A percentile compares a stretch with the other conserved stretches of the same genome.
Conservation (phyloP, 2,888 invertebrate species). For the Eupithecia exiguata region DNA sequence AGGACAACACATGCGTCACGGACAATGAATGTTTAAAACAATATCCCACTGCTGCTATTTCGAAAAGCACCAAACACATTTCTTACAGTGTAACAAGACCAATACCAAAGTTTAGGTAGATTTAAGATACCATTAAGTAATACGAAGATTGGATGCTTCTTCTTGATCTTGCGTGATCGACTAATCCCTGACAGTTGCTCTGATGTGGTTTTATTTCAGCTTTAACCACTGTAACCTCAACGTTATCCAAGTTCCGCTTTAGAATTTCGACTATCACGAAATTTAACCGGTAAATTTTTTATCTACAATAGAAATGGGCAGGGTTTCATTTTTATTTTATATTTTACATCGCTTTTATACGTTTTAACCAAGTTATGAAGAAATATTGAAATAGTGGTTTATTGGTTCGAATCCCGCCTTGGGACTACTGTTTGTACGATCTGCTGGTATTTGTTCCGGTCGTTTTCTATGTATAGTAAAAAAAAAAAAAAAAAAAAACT, state of each 20-base stretch:
- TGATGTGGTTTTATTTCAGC: conserved; percentile 2
- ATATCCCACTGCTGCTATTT: neutral
- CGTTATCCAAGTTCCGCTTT: neutral
- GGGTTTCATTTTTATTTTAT: neutral
- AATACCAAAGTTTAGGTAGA: neutral
- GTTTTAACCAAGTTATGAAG: neutral
- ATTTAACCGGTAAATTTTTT: neutral
- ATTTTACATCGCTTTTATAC: neutral
- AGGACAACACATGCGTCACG: neutral
- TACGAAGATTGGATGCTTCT: neutral
- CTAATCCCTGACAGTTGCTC: neutral
- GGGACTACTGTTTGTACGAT: too few relatives aligned
- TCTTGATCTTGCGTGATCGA: neutral
- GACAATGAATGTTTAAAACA: neutral
- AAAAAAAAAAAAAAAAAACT: too few relatives aligned
- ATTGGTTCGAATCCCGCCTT: too few relatives aligned
- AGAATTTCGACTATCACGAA: neutral
- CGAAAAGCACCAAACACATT: too few relatives aligned
- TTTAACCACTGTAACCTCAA: neutral
- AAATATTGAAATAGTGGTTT: neutral
- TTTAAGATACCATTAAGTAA: neutral
- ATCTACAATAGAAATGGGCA: neutral
- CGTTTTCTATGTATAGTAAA: too few relatives aligned
- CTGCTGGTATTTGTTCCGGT: too few relatives aligned
- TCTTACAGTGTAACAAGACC: too few relatives aligned